These are phyloP conservation scores for Pituophis catenifer DNA, from an alignment of 2,113 vertebrate genomes.

Conservation along the genomic window DNA sequence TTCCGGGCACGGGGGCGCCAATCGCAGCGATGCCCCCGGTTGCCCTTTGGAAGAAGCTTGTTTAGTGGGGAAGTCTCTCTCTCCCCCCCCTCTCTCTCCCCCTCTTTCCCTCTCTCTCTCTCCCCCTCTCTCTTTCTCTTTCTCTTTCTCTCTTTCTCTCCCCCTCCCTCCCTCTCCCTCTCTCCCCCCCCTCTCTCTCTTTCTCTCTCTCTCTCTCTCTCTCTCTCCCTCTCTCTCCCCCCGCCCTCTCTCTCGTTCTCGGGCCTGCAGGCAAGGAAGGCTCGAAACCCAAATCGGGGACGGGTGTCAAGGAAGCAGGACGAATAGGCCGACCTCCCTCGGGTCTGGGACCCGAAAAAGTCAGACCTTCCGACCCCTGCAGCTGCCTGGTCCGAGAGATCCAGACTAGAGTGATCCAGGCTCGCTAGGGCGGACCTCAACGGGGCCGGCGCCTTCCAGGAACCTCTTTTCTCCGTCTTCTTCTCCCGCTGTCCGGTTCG, in stretches of 20 bases:
- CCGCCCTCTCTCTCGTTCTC: too few relatives aligned
- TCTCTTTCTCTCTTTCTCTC: neutral
- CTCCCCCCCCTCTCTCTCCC: too few relatives aligned
- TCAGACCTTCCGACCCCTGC: too few relatives aligned
- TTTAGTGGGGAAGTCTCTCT: neutral
- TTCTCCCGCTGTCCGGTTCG: neutral
- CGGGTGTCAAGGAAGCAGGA: neutral
- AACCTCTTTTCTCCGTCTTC: neutral
- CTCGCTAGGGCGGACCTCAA: neutral
- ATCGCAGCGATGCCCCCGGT: neutral
- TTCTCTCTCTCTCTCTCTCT: neutral
- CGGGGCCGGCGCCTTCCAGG: neutral
- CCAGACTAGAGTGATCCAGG: too few relatives aligned
- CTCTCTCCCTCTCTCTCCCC: too few relatives aligned
- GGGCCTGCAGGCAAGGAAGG: neutral
- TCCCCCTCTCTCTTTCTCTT: too few relatives aligned
- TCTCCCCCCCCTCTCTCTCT: too few relatives aligned
- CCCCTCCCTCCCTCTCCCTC: too few relatives aligned
- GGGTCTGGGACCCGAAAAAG: neutral
- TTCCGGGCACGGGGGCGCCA: neutral
- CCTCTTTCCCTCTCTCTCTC: too few relatives aligned
- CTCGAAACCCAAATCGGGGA: neutral
- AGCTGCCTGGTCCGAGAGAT: too few relatives aligned
- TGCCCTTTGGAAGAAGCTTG: neutral
- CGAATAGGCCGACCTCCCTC: neutral